Base-by-base conservation (phyloP, 2,797 vertebrate species). In the Malacoctenus gilli region DNA sequence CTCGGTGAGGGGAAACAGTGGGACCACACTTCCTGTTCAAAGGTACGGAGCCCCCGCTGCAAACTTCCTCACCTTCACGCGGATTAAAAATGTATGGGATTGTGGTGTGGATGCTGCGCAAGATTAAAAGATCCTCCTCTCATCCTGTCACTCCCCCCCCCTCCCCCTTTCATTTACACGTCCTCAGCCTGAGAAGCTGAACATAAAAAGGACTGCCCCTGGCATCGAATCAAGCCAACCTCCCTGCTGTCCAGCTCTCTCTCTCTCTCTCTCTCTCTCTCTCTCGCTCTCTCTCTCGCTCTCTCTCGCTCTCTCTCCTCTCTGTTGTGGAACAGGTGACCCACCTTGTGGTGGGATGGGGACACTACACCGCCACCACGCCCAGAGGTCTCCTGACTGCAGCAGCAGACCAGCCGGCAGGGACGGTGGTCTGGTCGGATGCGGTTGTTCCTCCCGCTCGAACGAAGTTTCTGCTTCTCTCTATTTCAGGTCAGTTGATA, bases 361-460 rank as follows among this genome's bases (percentile, higher is more conserved):
- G 55, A 1, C 2, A 76, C 53, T 86, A 76, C 80, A 72, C 14
- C 80, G 70, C 14, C 57, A 73, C 81, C 82, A 75, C 74, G 14
- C 79, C 82, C 65, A 53, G 31, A 3, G 9, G 25, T 28, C 25
- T 28, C 4, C 2, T 28, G 25, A 28, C 6, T 28, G 25, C 25
- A 5, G 25, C 5, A 5, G 25, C 25, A 28, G 25, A 6, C 6
- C 25, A 28, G 25, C 25, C 6, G 2, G 9, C 9, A 28, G 6
- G 25, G 25, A 28, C 9, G 5, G 9, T 28, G 25, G 9, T 28
- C 5, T 9, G 9, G 25, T 28, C n/a, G 25, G 9, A 28, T 6
- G 5, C 9, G 4, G 9, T 9, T 28, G 8, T 23, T 23, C 22
- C 22, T 23, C 22, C 8, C 22, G 22, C 22, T 23, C 8, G 4